Conservation (phyloP, 2,797 vertebrate genomes). For the Poecilia gillii region DNA sequence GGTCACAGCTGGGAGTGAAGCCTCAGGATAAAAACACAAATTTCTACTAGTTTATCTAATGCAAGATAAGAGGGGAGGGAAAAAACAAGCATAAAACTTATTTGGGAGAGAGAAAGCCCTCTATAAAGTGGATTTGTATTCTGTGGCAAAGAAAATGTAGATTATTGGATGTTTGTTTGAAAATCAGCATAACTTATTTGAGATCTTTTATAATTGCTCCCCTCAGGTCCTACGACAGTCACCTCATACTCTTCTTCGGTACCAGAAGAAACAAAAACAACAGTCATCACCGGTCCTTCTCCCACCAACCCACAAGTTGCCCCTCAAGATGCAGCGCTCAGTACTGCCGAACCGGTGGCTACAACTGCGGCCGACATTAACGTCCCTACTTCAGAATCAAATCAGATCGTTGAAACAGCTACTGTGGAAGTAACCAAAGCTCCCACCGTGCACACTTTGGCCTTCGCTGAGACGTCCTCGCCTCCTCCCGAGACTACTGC, state of each 20-base stretch:
- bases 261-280: fast-evolving
- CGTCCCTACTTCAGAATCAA: neutral
- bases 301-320: fast-evolving
- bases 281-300: conserved; percentile 20
- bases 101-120: neutral
- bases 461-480: neutral
- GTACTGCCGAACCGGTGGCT: neutral
- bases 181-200: neutral
- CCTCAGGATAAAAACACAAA: neutral
- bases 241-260: neutral
- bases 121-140: neutral
- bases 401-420: neutral
- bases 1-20: neutral
- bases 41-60: neutral
- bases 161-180: too few species aligned
- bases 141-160: neutral
- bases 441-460: neutral
- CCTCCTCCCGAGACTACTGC: neutral
- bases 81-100: neutral
- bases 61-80: neutral
- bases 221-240: conserved; percentile 66
- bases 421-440: neutral
- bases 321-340: neutral
- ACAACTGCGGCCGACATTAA: neutral
- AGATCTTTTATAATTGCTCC: conserved; percentile 16